phyloP scores from a whole-genome alignment of 1,140 invertebrate genomes.

The Microplitis demolitor region DNA sequence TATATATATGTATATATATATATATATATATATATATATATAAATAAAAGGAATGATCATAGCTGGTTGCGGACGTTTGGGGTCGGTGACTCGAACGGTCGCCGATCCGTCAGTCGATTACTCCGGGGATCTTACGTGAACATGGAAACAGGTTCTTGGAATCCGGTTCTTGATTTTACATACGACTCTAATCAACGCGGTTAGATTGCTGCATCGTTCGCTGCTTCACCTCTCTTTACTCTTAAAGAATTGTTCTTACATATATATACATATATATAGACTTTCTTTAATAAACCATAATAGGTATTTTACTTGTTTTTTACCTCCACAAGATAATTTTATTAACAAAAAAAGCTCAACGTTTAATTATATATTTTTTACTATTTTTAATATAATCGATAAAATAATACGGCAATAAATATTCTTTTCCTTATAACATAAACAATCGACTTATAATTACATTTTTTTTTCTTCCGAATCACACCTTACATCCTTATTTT shows the following conservation, averaged over 20 bases:
- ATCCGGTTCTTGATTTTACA: conserved; percentile 64
- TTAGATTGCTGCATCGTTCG: conserved; percentile 61
- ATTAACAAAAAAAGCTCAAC: too few species aligned
- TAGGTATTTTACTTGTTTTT: neutral
- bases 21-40: neutral
- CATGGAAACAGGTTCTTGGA: conserved; percentile 64
- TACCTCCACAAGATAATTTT: too few species aligned
- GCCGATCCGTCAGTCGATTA: conserved; percentile 64
- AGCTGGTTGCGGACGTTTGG: conserved; percentile 39
- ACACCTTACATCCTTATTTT: too few species aligned
- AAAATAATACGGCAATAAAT: too few species aligned
- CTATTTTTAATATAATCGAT: too few species aligned
- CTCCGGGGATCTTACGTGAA: conserved; percentile 63
- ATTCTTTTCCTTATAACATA: too few species aligned
- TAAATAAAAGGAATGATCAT: conserved; percentile 8
- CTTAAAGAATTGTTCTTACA: neutral
- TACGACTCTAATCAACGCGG: conserved; percentile 64
- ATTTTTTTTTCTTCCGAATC: too few species aligned
- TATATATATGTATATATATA: neutral
- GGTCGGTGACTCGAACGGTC: conserved; percentile 63
- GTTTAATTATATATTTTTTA: too few species aligned
- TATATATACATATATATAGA: neutral
- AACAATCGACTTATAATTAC: too few species aligned
- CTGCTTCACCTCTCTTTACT: conserved; percentile 19
- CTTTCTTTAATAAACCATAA: neutral